A percentile compares a stretch with the other conserved stretches of the same genome.
These are phyloP conservation scores for Apodemus agrarius DNA, from an alignment of 2,797 vertebrate genomes.

Conservation along the genomic window DNA sequence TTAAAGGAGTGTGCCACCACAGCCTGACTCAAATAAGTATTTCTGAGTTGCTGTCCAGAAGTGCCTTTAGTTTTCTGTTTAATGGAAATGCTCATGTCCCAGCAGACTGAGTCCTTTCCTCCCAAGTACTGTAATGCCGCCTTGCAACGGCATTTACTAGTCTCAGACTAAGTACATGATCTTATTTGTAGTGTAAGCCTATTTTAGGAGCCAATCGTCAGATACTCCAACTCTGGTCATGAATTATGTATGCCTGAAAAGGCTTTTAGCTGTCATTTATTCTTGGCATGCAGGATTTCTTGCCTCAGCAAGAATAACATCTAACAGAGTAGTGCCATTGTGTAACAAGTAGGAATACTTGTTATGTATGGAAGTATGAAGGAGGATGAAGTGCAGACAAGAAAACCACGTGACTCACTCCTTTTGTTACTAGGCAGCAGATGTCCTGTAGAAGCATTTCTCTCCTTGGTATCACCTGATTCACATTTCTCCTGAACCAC, in stretches of 20 bases:
- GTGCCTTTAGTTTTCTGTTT: background rate
- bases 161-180: background rate
- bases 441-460: background rate
- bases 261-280: background rate
- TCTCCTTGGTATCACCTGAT: background rate
- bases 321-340: background rate
- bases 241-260: constrained; percentile 29
- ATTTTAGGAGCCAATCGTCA: background rate
- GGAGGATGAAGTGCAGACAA: background rate
- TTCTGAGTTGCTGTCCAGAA: background rate
- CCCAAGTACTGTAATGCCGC: background rate
- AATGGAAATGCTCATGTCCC: background rate
- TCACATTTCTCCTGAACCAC: background rate
- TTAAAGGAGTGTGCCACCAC: background rate
- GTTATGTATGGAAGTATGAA: background rate
- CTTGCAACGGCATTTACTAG: background rate
- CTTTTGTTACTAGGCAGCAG: background rate
- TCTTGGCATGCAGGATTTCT: constrained; percentile 23
- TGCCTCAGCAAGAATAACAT: background rate
- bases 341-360: background rate
- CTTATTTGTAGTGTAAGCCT: constrained; percentile 13
- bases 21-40: background rate
- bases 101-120: background rate
- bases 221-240: background rate
- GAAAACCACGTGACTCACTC: background rate